phyloP scores from a whole-genome alignment of 2,888 invertebrate genomes.

The Matsumyia berberina region DNA sequence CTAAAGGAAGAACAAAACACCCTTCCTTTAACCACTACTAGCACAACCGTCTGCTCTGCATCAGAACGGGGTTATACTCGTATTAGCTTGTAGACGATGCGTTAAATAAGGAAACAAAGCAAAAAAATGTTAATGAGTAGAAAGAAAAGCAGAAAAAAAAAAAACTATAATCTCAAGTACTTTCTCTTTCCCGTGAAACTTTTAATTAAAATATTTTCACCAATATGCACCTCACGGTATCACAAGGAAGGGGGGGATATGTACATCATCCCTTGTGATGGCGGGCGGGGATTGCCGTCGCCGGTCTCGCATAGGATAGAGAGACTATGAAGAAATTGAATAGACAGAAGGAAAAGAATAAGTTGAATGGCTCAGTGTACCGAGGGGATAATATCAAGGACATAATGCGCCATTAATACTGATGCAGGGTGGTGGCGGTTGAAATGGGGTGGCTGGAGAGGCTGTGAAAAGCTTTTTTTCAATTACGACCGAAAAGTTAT shows the following conservation, averaged over 20 bases:
- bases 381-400: slow-evolving; percentile 69
- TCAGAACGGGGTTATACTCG: not conserved
- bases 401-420: slow-evolving; percentile 75
- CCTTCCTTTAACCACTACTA: too few species aligned
- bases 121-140: slow-evolving; percentile 43
- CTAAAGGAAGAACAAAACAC: too few species aligned
- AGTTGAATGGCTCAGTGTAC: slow-evolving; percentile 68
- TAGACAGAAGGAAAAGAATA: slow-evolving; percentile 53
- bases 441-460: slow-evolving; percentile 33
- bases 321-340: slow-evolving; percentile 48
- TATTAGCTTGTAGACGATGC: slow-evolving; percentile 1
- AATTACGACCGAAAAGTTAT: slow-evolving; percentile 60
- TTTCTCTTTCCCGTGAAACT: slow-evolving; percentile 65
- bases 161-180: slow-evolving; percentile 38
- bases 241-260: slow-evolving; percentile 13
- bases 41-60: not conserved
- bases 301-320: slow-evolving; percentile 15
- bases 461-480: slow-evolving; percentile 64
- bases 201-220: slow-evolving; percentile 75
- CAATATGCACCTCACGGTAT: slow-evolving; percentile 64
- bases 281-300: not conserved
- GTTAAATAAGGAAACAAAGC: slow-evolving; percentile 28
- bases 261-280: not conserved
- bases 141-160: slow-evolving; percentile 10
- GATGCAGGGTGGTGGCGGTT: slow-evolving; percentile 23